These are phyloP conservation scores for Lycopodina hypogea DNA, from an alignment of 37 sponge, comb jelly and placozoan genomes.

Conservation along the genomic window DNA sequence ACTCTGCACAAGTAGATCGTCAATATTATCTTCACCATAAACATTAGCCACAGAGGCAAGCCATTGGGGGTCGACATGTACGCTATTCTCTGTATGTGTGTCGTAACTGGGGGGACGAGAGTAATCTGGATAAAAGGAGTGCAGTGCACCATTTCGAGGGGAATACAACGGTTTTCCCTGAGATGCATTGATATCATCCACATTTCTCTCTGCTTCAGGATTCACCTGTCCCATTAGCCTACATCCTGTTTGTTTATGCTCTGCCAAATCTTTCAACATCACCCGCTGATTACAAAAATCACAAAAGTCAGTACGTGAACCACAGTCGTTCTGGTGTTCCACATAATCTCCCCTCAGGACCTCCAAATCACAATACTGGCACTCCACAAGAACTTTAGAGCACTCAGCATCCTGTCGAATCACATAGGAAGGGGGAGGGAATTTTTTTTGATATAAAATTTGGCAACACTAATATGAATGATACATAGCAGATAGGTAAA, in stretches of 20 bases:
- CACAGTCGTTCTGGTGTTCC: conserved; percentile 61
- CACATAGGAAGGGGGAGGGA: too few relatives aligned
- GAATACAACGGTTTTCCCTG: background rate
- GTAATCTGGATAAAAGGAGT: background rate
- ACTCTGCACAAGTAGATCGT: conserved; percentile 39
- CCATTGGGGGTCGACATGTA: conserved; percentile 39
- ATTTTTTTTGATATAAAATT: too few relatives aligned
- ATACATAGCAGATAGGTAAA: too few relatives aligned
- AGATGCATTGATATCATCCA: background rate
- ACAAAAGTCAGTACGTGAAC: conserved; percentile 74
- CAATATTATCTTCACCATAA: conserved; percentile 21
- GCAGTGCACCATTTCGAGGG: background rate
- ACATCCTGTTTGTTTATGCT: conserved; percentile 41
- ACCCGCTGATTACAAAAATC: conserved; percentile 49
- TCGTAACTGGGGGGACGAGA: background rate
- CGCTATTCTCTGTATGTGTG: background rate
- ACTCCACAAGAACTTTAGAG: conserved; percentile 23
- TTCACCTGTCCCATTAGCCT: conserved; percentile 5
- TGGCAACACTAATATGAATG: too few relatives aligned
- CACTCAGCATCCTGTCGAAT: conserved; percentile 58
- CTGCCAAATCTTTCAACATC: conserved; percentile 68
- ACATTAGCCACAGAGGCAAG: conserved; percentile 17
- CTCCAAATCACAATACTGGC: conserved; percentile 69
- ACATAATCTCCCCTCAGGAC: conserved; percentile 25
- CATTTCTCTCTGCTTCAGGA: background rate